Evolutionary conservation across 1,140 invertebrate genomes (phyloP).

Genomic region (Parasteatoda tepidariorum): DNA sequence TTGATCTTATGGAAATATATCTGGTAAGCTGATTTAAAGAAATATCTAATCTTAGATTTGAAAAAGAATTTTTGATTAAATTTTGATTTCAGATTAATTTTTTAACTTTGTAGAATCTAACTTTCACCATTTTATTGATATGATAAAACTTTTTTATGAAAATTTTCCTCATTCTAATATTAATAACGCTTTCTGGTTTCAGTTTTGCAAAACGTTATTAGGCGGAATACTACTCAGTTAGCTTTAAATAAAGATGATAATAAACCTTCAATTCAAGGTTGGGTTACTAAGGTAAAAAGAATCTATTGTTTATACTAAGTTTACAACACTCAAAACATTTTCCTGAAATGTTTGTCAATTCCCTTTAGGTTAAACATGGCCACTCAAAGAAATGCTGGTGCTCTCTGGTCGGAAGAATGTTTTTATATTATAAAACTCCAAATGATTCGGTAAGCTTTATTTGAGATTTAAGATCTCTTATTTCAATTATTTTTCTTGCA

Average conservation of each 20-base stretch:
- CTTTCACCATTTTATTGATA: too few relatives aligned
- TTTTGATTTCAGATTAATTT: too few relatives aligned
- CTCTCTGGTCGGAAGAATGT: constrained; percentile 93
- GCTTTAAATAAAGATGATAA: constrained; percentile 90
- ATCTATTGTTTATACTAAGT: not conserved
- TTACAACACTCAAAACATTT: not conserved
- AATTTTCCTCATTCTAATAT: too few relatives aligned
- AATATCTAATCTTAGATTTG: too few relatives aligned
- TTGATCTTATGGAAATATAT: too few relatives aligned
- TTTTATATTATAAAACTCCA: constrained; percentile 94
- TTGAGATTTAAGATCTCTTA: not conserved
- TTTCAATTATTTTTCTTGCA: too few relatives aligned
- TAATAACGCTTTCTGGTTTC: too few relatives aligned
- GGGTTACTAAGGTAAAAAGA: constrained; percentile 85
- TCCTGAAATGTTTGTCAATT: not conserved
- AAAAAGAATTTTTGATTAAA: too few relatives aligned
- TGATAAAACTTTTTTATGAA: too few relatives aligned
- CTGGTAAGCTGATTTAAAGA: too few relatives aligned
- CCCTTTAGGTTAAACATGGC: constrained; percentile 79
- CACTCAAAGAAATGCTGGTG: constrained; percentile 96
- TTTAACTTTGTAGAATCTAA: too few relatives aligned
- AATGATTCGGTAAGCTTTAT: constrained; percentile 75
- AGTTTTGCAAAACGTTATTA: constrained; percentile 85
- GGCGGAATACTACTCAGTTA: constrained; percentile 89
- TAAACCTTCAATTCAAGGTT: constrained; percentile 92